Base-by-base conservation (phyloP, 2,113 vertebrate genomes). In the Thunnus maccoyii region DNA sequence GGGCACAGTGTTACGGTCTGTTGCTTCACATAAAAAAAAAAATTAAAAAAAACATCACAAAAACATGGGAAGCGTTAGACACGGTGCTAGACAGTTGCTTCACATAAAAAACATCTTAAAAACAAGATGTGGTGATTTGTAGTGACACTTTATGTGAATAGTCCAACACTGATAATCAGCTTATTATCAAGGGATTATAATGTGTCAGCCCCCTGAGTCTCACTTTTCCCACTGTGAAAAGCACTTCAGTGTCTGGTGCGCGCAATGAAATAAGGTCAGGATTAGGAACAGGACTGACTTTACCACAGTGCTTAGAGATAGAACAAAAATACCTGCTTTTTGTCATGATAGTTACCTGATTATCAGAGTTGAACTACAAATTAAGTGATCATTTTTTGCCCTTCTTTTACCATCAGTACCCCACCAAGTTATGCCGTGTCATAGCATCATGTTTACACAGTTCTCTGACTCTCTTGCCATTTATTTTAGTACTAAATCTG, bases 81-180 rank as follows among this genome's bases (percentile, higher is more conserved):
- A 41, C 6, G 36, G 9, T 41, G 36, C 36, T 36, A 36, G 36
- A 36, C 36, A 36, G 6, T 36, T 8, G 36, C 36, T 9, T 41
- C 36, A 41, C 36, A 41, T 41, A 22, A 9, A 41, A 41, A 41
- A 41, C 36, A 41, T 41, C 36, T 41, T 41, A 41, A 41, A 41
- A 41, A 41, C 36, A 41, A 41, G 36, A 41, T 3, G n/a, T 51
- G 16, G 61, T 76, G 36, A 72, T 82, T 64, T 75, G 55, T 12
- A 12, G 18, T 18, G 58, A 73, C 68, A 58, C 74, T 51, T 86
- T 10, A 68, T 78, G 51, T 17, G 57, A 76, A 65, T 22, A 27
- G 73, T 52, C 72, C 83, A 72, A 67, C 75, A 44, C 67, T 82
- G 75, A 82, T 77, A 69, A 87, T 82, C 71, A 73, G 8, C 62